Percentiles rank a stretch among this genome's conserved stretches.
phyloP scores from a whole-genome alignment of 2,888 invertebrate species.

The Papilio gigon region DNA sequence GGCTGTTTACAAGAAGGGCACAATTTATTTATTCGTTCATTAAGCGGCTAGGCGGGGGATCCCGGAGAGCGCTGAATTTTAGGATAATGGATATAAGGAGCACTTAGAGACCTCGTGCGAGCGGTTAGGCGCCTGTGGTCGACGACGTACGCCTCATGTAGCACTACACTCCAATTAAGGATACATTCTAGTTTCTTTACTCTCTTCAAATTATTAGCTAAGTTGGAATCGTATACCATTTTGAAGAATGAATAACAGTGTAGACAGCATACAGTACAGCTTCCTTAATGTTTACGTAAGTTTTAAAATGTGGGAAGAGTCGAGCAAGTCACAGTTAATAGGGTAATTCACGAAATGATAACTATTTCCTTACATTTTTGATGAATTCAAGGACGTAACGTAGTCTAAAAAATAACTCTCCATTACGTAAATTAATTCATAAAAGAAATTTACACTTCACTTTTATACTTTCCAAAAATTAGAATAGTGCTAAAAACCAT shows the following conservation, averaged over 20 bases:
- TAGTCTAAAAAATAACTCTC: background rate
- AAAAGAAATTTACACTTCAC: constrained; percentile 2
- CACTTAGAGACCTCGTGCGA: constrained; percentile 52
- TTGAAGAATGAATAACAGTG: background rate
- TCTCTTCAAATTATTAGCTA: background rate
- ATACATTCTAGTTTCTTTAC: constrained; percentile 7
- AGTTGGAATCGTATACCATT: background rate
- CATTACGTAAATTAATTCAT: background rate
- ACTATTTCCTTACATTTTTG: background rate
- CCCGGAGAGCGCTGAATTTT: constrained; percentile 76
- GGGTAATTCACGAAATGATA: background rate
- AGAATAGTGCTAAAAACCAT: constrained; percentile 7
- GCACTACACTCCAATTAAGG: constrained; percentile 3
- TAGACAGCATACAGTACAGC: background rate
- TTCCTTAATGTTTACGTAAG: background rate
- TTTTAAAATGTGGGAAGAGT: background rate
- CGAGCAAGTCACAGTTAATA: background rate
- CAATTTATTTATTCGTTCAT: constrained; percentile 82
- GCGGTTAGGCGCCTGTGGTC: constrained; percentile 51
- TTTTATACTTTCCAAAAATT: constrained; percentile 27
- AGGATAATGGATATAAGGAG: constrained; percentile 69
- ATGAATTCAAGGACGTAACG: background rate
- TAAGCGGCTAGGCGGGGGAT: constrained; percentile 73
- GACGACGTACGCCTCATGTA: constrained; percentile 17
- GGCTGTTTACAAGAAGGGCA: constrained; percentile 77